Evolutionary conservation across 2,888 invertebrate genomes (phyloP), one percentile per base, ranked within the genome.

Genomic region (Ophion slaviceki): DNA sequence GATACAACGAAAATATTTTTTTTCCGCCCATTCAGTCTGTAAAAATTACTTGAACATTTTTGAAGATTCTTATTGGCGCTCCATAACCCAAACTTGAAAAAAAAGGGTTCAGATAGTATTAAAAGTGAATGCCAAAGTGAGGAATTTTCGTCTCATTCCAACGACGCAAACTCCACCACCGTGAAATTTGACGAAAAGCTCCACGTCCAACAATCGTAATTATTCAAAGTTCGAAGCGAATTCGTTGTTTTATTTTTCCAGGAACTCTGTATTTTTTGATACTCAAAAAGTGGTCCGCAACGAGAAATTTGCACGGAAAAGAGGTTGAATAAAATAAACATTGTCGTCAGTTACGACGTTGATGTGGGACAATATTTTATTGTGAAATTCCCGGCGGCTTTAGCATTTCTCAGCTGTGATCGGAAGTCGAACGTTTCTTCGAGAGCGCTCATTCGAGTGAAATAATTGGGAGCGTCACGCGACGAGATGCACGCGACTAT

Each of bases 401-500:
- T 8, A 7, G 4, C 24, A 32, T 32, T 32, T n/a, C 28, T 53
- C 7, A 17, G 17, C 2, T 14, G 53, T 4, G 17, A 53, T 17
- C 53, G 47, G 28, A 53, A 17, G 53, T 53, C 28, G 24, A 47
- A n/a, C 47, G 28, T 17, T 53, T 53, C 53, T 28, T 70, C 70
- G 53, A 70, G 53, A 70, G 32, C 28, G 70, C 53, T 53, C 28
- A 24, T 68, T 72, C 32, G 2, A 59, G 4, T 53, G 32, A 66
- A 82, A 71, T 53, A 64, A 80, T 66, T 70, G 40, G 47, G 28
- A 57, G 59, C 40, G 24, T 53, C 36, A 8, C 57, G 53, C 28
- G 36, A 62, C 59, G 14, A 57, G 71, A 61, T 40, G 28, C 67
- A 71, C 53, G 79, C 45, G 61, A 75, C 64, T 80, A 80, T 80